phyloP scores from a whole-genome alignment of 2,797 vertebrate genomes.

The Acanthornis magna region DNA sequence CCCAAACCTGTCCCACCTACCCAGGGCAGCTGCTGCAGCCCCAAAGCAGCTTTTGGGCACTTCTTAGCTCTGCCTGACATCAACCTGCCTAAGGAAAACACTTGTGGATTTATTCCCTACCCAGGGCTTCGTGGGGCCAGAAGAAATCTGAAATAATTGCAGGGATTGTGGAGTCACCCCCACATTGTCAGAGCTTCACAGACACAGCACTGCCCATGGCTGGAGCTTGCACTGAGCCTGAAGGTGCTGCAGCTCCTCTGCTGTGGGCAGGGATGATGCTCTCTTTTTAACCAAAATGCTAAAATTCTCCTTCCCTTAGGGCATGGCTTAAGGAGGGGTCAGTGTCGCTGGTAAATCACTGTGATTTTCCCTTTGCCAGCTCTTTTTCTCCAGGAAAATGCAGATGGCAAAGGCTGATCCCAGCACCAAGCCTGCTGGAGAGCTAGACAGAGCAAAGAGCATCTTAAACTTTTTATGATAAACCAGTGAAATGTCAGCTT shows the following conservation, averaged over 20 bases:
- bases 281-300: not conserved
- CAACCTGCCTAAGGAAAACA: not conserved
- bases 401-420: not conserved
- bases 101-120: not conserved
- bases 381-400: not conserved
- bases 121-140: not conserved
- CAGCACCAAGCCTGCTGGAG: not conserved
- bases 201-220: not conserved
- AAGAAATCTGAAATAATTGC: not conserved
- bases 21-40: not conserved
- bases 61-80: fast-evolving
- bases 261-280: not conserved
- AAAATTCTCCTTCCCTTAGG: not conserved
- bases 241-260: not conserved
- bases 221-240: fast-evolving
- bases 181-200: no score
- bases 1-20: not conserved
- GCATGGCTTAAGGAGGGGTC: not conserved
- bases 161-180: not conserved
- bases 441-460: not conserved
- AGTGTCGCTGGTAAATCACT: not conserved
- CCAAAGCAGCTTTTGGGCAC: fast-evolving
- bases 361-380: not conserved
- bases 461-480: not conserved
- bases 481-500: not conserved